Evolutionary conservation across 2,888 invertebrate species (phyloP).

Genomic region (Limulus polyphemus): DNA sequence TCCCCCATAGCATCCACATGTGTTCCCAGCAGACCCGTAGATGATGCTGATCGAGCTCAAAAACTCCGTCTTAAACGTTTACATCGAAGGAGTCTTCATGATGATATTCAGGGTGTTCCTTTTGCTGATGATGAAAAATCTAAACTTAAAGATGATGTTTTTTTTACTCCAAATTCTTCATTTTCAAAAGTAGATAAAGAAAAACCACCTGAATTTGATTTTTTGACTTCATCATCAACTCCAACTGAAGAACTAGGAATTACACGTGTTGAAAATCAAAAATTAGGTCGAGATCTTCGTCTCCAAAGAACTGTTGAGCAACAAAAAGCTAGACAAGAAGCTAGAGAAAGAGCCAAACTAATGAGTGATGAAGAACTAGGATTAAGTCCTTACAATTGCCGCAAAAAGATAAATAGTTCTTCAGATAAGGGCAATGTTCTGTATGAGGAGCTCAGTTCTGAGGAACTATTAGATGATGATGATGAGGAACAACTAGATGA

Average conservation of each 20-base stretch:
- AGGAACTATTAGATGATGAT: slow-evolving; percentile 22
- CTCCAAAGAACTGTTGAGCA: slow-evolving; percentile 32
- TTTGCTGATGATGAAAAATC: slow-evolving; percentile 26
- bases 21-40: background rate
- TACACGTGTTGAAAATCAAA: background rate
- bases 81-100: slow-evolving; percentile 12
- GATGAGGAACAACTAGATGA: slow-evolving; percentile 18
- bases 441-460: slow-evolving; percentile 21
- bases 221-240: background rate
- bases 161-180: slow-evolving; percentile 9
- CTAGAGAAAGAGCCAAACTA: slow-evolving; percentile 50
- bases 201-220: background rate
- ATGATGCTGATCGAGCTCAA: background rate
- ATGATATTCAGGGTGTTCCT: slow-evolving; percentile 26
- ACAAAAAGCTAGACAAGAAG: slow-evolving; percentile 48
- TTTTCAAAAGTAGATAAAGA: background rate
- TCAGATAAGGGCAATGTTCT: slow-evolving; percentile 16
- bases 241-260: background rate
- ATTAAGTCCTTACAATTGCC: slow-evolving; percentile 29
- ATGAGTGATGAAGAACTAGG: slow-evolving; percentile 62
- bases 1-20: background rate
- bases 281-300: slow-evolving; percentile 25
- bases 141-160: slow-evolving; percentile 7
- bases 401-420: slow-evolving; percentile 16
- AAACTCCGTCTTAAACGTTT: background rate